Evolutionary conservation across 2,888 invertebrate species (phyloP).

Genomic region (Chalcis sispes): DNA sequence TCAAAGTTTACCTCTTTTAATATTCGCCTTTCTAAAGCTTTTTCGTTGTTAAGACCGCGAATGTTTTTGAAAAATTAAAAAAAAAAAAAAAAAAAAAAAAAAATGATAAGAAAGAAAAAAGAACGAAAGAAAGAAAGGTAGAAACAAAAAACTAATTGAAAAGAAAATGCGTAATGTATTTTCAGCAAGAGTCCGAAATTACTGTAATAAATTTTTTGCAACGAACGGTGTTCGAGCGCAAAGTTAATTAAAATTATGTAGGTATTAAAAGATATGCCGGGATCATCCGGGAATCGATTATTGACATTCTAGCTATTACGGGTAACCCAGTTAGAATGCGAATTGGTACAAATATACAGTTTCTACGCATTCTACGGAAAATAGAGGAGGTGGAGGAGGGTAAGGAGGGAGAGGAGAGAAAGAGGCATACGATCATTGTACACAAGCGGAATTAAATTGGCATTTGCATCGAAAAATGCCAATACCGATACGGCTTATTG

Average conservation of each 20-base stretch:
- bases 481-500: constrained; percentile 17
- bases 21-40: constrained; percentile 12
- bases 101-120: too few relatives aligned
- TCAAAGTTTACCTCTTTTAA: constrained; percentile 24
- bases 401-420: background rate
- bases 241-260: background rate
- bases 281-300: background rate
- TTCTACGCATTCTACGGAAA: background rate
- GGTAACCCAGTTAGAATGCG: constrained; percentile 1
- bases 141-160: too few relatives aligned
- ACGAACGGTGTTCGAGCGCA: too few relatives aligned
- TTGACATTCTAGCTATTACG: constrained; percentile 15
- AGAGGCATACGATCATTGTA: background rate
- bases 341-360: background rate
- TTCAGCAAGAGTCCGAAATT: too few relatives aligned
- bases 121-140: too few relatives aligned
- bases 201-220: too few relatives aligned
- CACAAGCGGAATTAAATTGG: constrained; percentile 24
- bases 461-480: constrained; percentile 20
- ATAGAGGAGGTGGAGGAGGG: background rate
- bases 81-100: too few relatives aligned
- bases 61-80: too few relatives aligned
- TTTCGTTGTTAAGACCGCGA: background rate
- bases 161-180: too few relatives aligned
- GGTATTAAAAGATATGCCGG: too few relatives aligned